Base-by-base conservation (phyloP, 2,797 vertebrate species). In the Sebastes matsubarae region DNA sequence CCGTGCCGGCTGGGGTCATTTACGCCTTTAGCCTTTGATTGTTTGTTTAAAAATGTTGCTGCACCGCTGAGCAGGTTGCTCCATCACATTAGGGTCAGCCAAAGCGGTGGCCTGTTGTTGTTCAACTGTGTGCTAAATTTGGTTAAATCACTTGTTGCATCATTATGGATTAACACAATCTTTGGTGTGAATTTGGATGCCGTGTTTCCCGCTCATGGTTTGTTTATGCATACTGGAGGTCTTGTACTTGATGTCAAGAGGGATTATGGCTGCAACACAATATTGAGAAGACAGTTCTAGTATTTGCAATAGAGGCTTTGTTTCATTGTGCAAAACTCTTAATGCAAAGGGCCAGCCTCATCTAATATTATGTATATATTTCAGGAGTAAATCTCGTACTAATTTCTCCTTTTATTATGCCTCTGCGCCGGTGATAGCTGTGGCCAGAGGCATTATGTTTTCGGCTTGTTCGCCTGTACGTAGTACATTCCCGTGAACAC, bases 1-100 rank as follows among this genome's bases (percentile, higher is more conserved):
- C 75, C 79, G 10, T 18, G 72, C 55, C 7, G 18, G 12, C 27
- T 6, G 20, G 36, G 88, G 75, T 87, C 36, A 68, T 78, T 81
- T 50, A 55, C 1, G 67, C 68, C 65, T 83, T 88, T 75, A 77
- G 81, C 77, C 70, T 59, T 71, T 88, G 82, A 74, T 76, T 80
- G 73, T 79, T 77, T 83, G 71, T 79, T 85, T 58, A 25, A 75
- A 79, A 84, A 76, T 27, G 42, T 68, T 82, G 55, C 68, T 24
- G 80, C 73, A 34, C 67, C 6, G 14, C 64, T 80, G 73, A 88
- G 57, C 72, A 67, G 67, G 77, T 72, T 75, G 75, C 65, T 78
- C 59, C 42, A 24, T 77, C 71, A 78, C 71, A 52, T 67, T 54
- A 27, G 59, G 64, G 69, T 78, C 77, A 64, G 30, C 22, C 66